Evolutionary conservation across 2,797 vertebrate genomes (phyloP).

Genomic region (Schizopygopsis pylzovi): DNA sequence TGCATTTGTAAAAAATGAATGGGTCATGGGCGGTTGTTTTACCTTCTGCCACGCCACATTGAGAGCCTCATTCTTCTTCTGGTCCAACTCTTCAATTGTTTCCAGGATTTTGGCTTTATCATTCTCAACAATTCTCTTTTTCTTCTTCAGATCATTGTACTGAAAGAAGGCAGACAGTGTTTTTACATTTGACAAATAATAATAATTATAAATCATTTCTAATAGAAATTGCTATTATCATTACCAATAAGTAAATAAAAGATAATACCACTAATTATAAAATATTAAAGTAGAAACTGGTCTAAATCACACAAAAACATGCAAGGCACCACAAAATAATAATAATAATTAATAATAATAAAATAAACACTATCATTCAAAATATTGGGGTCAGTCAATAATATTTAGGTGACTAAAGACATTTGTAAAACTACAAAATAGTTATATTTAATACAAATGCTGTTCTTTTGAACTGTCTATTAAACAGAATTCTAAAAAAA

Average conservation of each 20-base stretch:
- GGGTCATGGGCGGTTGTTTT: conserved; percentile 1
- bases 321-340: neutral
- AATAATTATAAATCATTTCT: neutral
- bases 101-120: conserved; percentile 93
- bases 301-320: neutral
- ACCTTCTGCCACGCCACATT: conserved; percentile 96
- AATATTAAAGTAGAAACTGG: neutral
- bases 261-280: neutral
- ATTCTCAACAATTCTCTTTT: conserved; percentile 93
- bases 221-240: neutral
- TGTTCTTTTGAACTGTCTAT: neutral
- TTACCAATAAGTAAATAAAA: neutral
- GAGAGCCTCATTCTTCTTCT: conserved; percentile 91
- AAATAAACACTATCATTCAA: neutral
- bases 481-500: no score
- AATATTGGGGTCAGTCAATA: no score
- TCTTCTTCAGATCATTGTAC: conserved; percentile 96
- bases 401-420: neutral
- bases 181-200: neutral
- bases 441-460: neutral
- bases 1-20: neutral
- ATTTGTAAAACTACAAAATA: neutral
- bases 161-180: conserved; percentile 62
- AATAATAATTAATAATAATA: neutral
- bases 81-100: conserved; percentile 91